These are phyloP conservation scores for Xiphophorus birchmanni DNA, from an alignment of 2,797 vertebrate species.

Conservation along the genomic window DNA sequence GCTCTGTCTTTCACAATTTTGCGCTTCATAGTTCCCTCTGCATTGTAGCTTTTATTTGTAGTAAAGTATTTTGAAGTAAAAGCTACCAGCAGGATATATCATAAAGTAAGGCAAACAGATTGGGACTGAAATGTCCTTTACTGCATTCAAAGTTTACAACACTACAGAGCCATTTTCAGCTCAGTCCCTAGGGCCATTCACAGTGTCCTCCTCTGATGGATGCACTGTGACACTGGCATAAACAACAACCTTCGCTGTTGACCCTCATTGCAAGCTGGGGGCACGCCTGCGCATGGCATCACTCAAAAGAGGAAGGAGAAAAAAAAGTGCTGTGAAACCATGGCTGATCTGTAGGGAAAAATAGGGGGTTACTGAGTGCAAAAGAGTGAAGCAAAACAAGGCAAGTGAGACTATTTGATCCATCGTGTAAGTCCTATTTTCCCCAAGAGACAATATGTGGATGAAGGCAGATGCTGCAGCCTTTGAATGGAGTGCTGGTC, in stretches of 20 bases:
- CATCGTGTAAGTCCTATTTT: conserved; percentile 60
- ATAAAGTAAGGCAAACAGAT: neutral
- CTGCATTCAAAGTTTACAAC: conserved; percentile 30
- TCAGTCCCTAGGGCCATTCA: conserved; percentile 43
- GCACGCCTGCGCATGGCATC: conserved; percentile 52
- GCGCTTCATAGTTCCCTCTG: neutral
- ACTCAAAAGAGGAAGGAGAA: conserved; percentile 42
- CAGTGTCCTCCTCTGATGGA: conserved; percentile 60
- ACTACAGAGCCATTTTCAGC: conserved; percentile 52
- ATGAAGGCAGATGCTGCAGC: conserved; percentile 63
- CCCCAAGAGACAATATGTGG: conserved; percentile 59
- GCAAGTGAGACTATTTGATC: conserved; percentile 60
- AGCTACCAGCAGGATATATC: neutral
- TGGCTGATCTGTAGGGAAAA: conserved; percentile 35
- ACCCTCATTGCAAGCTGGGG: conserved; percentile 51
- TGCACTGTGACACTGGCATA: conserved; percentile 64
- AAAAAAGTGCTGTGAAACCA: conserved; percentile 50
- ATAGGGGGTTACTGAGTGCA: conserved; percentile 61
- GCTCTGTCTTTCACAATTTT: neutral
- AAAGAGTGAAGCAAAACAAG: conserved; percentile 46
- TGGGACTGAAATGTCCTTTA: conserved; percentile 26
- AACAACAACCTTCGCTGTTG: conserved; percentile 64
- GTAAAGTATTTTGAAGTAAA: neutral
- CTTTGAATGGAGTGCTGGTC: conserved; percentile 30
- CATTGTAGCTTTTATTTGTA: neutral